These are phyloP conservation scores for Heteromyza rotundicornis DNA, from an alignment of 2,888 invertebrate genomes.

Conservation along the genomic window DNA sequence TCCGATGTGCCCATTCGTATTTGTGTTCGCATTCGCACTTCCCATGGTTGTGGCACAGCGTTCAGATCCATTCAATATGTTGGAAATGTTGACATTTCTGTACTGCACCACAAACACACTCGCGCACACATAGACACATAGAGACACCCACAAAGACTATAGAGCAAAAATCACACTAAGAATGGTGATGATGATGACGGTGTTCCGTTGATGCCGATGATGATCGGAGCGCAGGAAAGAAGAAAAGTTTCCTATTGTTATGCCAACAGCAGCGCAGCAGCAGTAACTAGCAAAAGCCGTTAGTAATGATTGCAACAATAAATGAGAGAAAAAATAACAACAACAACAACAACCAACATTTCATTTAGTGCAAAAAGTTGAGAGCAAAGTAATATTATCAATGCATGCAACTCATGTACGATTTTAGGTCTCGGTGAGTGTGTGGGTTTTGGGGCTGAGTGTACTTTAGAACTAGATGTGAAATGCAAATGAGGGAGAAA, in stretches of 20 bases:
- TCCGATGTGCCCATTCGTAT: no score
- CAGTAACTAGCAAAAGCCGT: not conserved
- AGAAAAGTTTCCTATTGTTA: not conserved
- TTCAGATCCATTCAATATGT: no score
- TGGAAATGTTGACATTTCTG: not conserved
- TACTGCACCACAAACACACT: not conserved
- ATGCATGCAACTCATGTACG: no score
- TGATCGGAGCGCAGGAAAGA: not conserved
- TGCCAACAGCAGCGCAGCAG: not conserved
- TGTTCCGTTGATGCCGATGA: not conserved
- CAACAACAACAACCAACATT: no score
- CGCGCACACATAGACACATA: no score
- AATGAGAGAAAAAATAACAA: no score
- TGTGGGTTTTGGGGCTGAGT: no score
- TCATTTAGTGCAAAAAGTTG: no score
- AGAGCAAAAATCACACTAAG: no score
- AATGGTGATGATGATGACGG: not conserved
- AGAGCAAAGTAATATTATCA: no score
- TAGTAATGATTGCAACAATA: not conserved
- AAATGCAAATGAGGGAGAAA: slow-evolving; percentile 45
- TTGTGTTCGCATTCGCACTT: not conserved
- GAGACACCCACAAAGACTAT: no score
- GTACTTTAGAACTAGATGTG: slow-evolving; percentile 28
- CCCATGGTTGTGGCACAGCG: not conserved
- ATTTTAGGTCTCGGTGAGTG: no score